These are phyloP conservation scores for Pseudotriccus pelzelni DNA, from an alignment of 2,797 vertebrate species.

Conservation along the genomic window DNA sequence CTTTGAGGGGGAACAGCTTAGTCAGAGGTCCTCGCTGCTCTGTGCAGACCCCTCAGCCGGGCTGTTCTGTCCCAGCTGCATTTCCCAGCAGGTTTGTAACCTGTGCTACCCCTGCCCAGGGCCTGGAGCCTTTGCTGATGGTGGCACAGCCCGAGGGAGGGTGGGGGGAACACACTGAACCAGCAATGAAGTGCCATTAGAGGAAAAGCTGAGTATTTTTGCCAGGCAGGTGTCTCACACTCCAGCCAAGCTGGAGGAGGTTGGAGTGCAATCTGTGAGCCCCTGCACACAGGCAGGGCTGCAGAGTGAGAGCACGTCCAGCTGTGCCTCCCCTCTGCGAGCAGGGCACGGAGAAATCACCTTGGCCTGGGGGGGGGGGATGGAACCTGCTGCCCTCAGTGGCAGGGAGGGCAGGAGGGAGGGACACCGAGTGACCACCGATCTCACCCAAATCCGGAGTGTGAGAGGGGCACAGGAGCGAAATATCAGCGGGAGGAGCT, in stretches of 20 bases:
- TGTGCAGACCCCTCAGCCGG: background rate
- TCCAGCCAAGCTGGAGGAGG: background rate
- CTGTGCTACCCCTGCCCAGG: background rate
- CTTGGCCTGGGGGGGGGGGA: fast-evolving
- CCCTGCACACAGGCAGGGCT: background rate
- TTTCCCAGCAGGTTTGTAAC: background rate
- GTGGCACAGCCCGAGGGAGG: background rate
- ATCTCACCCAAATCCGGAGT: fast-evolving
- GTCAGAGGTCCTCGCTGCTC: background rate
- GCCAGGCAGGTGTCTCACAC: background rate
- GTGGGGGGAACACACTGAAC: fast-evolving
- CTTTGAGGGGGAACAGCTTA: background rate
- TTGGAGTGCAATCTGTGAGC: background rate
- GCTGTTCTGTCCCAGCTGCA: background rate
- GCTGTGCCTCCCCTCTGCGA: background rate
- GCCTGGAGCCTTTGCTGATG: background rate
- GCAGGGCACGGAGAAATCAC: fast-evolving
- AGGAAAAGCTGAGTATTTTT: background rate
- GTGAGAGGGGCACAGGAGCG: background rate
- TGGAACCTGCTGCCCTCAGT: background rate
- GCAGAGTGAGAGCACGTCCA: background rate
- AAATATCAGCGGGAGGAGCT: background rate
- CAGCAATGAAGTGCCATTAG: background rate
- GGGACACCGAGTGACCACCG: fast-evolving
- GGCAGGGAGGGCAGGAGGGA: background rate